Evolutionary conservation across 1,140 invertebrate species (phyloP), one percentile per base, ranked within the genome.

Genomic region (Papilio dardanus): DNA sequence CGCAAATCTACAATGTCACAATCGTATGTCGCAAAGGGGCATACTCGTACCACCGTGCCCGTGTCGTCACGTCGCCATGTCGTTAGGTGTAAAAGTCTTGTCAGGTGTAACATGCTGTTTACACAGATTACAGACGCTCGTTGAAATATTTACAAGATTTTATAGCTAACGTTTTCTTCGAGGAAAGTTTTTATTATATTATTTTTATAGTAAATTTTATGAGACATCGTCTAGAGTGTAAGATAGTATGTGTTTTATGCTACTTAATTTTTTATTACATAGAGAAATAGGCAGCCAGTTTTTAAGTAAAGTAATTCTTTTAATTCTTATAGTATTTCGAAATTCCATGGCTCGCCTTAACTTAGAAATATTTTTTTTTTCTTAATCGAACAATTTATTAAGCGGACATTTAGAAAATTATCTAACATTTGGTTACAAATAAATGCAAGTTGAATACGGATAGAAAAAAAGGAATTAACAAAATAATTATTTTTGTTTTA

Each of bases 81-180:
- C 65, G 65, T 66, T 30, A n/a, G 0, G 65, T 31, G 14, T 68
- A 28, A 68, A 68, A 68, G 66, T 68, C 33, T 24, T 68, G n/a
- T 68, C 35, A 68, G 66, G 66, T 68, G 66, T 40, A 40, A 68
- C n/a, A 33, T 37, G n/a, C 35, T 68, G 33, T 37, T 40, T 40
- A 33, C 33, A 40, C 31, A 35, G 30, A 19, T 68, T 68, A 68
- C 16, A 31, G 33, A 33, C 30, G 30, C 65, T 66, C 31, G 65
- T 16, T 66, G 65, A 33, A 19, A 35, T 35, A 35, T 19, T 65
- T 33, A 24, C 19, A 24, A 54, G 21, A 54, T 54, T 62, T 62
- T 62, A 62, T 62, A 62, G 54, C 54, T 28, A 12, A 16, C 12
- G 12, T 28, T 50, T 50, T 50, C 21, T 24, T 4, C 21, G 30